phyloP scores from a whole-genome alignment of 2,113 vertebrate species.

The Alligator mississippiensis region DNA sequence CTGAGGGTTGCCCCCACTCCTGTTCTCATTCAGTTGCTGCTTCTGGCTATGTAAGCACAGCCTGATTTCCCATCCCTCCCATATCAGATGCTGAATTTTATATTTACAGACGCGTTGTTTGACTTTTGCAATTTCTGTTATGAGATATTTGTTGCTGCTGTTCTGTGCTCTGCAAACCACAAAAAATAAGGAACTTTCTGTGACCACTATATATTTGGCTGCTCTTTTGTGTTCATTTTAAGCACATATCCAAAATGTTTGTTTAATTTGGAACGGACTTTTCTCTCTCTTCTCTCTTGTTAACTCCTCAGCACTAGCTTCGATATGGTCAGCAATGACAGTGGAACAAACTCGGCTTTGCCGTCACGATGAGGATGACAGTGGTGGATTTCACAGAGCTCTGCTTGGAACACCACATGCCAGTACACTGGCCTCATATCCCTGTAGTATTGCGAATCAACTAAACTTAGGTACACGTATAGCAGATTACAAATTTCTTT shows the following conservation, averaged over 20 bases:
- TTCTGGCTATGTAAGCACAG: background rate
- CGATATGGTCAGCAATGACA: background rate
- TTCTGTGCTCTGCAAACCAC: background rate
- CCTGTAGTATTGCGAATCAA: background rate
- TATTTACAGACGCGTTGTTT: background rate
- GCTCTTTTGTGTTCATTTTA: background rate
- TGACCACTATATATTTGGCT: fast-evolving
- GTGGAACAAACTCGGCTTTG: background rate
- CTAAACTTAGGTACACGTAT: fast-evolving
- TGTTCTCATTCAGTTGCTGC: background rate
- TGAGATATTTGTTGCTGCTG: background rate
- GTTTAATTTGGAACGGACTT: background rate
- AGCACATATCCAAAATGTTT: background rate
- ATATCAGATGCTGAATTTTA: fast-evolving
- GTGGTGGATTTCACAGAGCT: background rate
- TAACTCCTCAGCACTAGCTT: background rate
- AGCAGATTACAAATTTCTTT: background rate
- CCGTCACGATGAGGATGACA: background rate
- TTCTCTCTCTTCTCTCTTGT: background rate
- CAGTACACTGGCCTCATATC: fast-evolving
- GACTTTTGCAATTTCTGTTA: background rate
- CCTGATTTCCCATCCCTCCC: background rate
- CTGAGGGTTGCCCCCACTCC: background rate
- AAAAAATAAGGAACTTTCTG: background rate
- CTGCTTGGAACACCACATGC: background rate